A percentile compares a stretch with the other conserved stretches of the same genome.
phyloP scores from a whole-genome alignment of 2,113 vertebrate genomes.

The Leuciscus idus region DNA sequence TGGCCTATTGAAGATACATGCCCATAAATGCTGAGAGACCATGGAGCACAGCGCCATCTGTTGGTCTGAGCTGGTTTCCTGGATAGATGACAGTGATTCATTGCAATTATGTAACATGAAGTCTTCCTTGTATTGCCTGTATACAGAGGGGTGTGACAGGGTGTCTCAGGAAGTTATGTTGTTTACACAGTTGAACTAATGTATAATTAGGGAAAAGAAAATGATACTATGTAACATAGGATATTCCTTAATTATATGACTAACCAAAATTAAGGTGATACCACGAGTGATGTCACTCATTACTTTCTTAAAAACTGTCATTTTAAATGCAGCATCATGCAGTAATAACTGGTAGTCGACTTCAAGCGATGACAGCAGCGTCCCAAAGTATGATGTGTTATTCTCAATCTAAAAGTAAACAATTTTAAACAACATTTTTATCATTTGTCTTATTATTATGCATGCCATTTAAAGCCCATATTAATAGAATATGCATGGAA shows the following conservation, averaged over 20 bases:
- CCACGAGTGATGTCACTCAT: not conserved
- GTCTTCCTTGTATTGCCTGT: not conserved
- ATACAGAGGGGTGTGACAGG: not conserved
- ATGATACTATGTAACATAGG: not conserved
- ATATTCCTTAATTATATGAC: not conserved
- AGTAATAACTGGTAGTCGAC: not conserved
- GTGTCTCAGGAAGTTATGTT: not conserved
- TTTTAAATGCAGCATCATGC: not conserved
- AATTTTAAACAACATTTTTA: not conserved
- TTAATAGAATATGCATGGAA: not conserved
- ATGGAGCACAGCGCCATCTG: slow-evolving; percentile 44
- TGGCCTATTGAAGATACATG: not conserved
- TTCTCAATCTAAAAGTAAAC: not conserved
- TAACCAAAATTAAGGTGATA: not conserved
- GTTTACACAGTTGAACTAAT: slow-evolving; percentile 8
- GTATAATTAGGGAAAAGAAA: not conserved
- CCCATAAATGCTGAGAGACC: not conserved
- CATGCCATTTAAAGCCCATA: not conserved
- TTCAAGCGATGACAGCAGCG: not conserved
- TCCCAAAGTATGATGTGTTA: not conserved
- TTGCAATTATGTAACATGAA: slow-evolving; percentile 39
- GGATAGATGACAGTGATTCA: slow-evolving; percentile 11
- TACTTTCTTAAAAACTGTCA: not conserved
- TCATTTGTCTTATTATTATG: not conserved
- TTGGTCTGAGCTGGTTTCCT: slow-evolving; percentile 16